These are phyloP conservation scores for Mola mola DNA, from an alignment of 2,113 vertebrate genomes.

Conservation along the genomic window DNA sequence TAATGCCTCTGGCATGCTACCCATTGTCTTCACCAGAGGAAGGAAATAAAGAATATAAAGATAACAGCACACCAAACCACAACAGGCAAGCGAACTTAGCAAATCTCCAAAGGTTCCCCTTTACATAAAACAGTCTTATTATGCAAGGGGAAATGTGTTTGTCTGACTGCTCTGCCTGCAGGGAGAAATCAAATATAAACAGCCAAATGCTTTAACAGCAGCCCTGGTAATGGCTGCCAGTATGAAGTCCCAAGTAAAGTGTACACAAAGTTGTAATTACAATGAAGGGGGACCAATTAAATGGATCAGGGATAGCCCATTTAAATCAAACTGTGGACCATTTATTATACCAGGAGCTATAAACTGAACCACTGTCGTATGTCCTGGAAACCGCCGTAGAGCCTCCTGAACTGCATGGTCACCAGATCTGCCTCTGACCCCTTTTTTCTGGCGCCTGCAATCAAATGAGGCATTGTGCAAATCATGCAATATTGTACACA, in stretches of 20 bases:
- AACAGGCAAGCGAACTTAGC: background rate
- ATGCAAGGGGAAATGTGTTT: background rate
- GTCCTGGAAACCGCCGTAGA: constrained; percentile 45
- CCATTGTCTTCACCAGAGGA: background rate
- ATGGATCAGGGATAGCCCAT: constrained; percentile 39
- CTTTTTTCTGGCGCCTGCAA: constrained; percentile 63
- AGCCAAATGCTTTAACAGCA: constrained; percentile 39
- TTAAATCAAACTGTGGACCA: constrained; percentile 62
- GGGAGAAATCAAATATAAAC: constrained; percentile 31
- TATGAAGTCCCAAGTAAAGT: constrained; percentile 45
- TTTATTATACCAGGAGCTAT: constrained; percentile 53
- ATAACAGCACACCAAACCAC: constrained; percentile 3
- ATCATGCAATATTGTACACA: constrained; percentile 55
- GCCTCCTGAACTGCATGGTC: constrained; percentile 57
- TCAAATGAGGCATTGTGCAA: constrained; percentile 69
- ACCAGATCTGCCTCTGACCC: constrained; percentile 65
- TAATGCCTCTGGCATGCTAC: background rate
- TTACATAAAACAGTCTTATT: constrained; percentile 11
- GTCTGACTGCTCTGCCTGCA: background rate
- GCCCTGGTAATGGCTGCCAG: constrained; percentile 22
- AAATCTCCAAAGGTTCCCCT: constrained; percentile 15
- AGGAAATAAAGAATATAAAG: background rate
- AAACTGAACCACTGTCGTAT: constrained; percentile 42
- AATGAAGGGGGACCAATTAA: constrained; percentile 62
- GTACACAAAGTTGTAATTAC: constrained; percentile 62